A percentile compares a stretch with the other conserved stretches of the same genome.
These are phyloP conservation scores for Penelope pileata DNA, from an alignment of 2,113 vertebrate species.

Conservation along the genomic window DNA sequence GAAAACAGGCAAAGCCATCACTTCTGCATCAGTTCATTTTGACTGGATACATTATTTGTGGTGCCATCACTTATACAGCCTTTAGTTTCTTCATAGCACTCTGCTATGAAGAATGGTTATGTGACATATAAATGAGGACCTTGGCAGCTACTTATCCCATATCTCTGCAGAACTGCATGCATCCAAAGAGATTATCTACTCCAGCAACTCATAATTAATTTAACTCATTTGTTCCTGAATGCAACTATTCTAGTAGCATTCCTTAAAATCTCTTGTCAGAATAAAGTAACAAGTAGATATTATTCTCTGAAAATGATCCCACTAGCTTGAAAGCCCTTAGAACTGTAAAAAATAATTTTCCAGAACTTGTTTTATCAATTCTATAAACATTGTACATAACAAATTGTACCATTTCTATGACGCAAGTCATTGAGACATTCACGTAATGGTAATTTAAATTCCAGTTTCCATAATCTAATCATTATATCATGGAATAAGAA, in stretches of 20 bases:
- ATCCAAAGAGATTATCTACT: background rate
- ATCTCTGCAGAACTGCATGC: background rate
- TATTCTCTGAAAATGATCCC: background rate
- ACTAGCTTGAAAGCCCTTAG: background rate
- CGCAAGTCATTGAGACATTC: background rate
- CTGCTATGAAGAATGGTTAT: background rate
- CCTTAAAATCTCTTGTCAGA: background rate
- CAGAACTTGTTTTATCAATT: background rate
- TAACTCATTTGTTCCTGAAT: background rate
- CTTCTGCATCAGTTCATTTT: background rate
- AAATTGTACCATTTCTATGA: background rate
- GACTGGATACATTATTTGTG: background rate
- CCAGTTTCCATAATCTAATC: background rate
- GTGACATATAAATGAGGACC: background rate
- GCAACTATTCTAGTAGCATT: background rate
- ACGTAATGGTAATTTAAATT: background rate
- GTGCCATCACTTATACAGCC: background rate
- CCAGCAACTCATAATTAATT: background rate
- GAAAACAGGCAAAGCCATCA: background rate
- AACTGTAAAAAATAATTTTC: background rate
- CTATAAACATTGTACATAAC: background rate
- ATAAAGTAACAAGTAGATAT: background rate
- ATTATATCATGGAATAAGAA: background rate
- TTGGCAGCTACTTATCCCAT: background rate
- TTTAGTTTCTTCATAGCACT: background rate